Evolutionary conservation across 2,888 invertebrate species (phyloP), one percentile per base, ranked within the genome.

Genomic region (Trissolcus brochymenae): DNA sequence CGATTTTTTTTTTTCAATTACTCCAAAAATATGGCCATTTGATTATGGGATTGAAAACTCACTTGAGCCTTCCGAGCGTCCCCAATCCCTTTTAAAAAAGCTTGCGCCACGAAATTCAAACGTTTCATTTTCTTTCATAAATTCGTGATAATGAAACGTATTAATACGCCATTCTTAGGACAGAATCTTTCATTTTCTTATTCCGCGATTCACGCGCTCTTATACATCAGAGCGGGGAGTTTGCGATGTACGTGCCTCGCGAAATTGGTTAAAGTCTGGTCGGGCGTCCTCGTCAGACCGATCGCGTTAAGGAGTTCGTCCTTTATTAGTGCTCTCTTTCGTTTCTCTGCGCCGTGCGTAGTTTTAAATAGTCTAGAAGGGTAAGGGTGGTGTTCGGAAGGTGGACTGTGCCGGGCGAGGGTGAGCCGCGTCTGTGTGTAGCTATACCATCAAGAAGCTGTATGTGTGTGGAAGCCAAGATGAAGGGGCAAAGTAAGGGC

Each of bases 311-410:
- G 2, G 35, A 35, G 35, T 67, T 40, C 43, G 62, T 73, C 60
- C 71, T 71, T 71, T 78, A 67, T 54, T 67, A 67, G 11, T 50
- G 51, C 72, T 74, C 79, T 78, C 73, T 71, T 67, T 78, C 79
- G 25, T 76, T 71, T 72, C 46, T 56, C 13, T 66, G 61, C 68
- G 79, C 81, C 84, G 84, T 85, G 87, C 86, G 86, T 87, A 87
- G 85, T 88, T 88, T 88, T 88, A 88, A 88, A 88, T 88, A 87
- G 87, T 86, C 86, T 82, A 83, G 83, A 84, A 84, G 84, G 82
- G 85, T 83, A 84, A 71, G 82, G 78, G 80, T 81, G 70, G 35
- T 79, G 80, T 73, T 78, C 75, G 76, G 74, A 76, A 80, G 82
- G 81, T 81, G 78, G 82, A 82, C 81, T 82, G 79, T 78, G 68